These are phyloP conservation scores for Drosophila yakuba DNA, from an alignment of 1,140 invertebrate genomes.

Conservation along the genomic window DNA sequence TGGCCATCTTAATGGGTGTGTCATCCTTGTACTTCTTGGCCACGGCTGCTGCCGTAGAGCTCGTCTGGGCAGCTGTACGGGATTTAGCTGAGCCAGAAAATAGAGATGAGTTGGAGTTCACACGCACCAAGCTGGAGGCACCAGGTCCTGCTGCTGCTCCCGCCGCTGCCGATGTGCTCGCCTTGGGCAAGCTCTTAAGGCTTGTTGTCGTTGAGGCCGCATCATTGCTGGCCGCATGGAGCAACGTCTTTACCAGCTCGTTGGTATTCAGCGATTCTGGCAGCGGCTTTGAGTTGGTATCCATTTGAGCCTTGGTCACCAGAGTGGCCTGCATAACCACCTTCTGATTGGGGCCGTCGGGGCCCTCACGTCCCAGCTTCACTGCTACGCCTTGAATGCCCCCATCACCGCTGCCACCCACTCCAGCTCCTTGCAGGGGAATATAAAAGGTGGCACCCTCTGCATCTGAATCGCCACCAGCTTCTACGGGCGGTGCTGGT, in stretches of 20 bases:
- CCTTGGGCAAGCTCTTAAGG: constrained; percentile 86
- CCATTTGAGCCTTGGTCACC: constrained; percentile 87
- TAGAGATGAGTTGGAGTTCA: constrained; percentile 78
- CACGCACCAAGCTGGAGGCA: constrained; percentile 56
- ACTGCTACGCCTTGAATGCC: constrained; percentile 89
- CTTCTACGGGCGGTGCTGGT: constrained; percentile 14
- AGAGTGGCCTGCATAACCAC: constrained; percentile 89
- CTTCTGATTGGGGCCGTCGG: constrained; percentile 87
- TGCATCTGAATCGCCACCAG: constrained; percentile 72
- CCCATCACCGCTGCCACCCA: constrained; percentile 84
- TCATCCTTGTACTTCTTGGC: constrained; percentile 82
- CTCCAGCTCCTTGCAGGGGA: constrained; percentile 87
- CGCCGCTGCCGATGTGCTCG: constrained; percentile 61
- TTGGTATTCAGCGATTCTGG: constrained; percentile 73
- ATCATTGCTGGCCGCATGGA: constrained; percentile 64
- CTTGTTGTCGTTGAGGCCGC: constrained; percentile 61
- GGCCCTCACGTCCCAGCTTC: constrained; percentile 88
- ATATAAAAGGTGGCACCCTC: constrained; percentile 89
- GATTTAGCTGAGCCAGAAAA: constrained; percentile 80
- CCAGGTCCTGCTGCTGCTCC: constrained; percentile 10
- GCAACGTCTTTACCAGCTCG: constrained; percentile 77
- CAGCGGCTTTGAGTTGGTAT: constrained; percentile 84
- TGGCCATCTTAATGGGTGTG: constrained; percentile 85
- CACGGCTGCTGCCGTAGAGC: constrained; percentile 35
- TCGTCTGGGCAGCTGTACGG: constrained; percentile 53